These are phyloP conservation scores for Ptychadena robeensis DNA, from an alignment of 2,797 vertebrate species.

Conservation along the genomic window DNA sequence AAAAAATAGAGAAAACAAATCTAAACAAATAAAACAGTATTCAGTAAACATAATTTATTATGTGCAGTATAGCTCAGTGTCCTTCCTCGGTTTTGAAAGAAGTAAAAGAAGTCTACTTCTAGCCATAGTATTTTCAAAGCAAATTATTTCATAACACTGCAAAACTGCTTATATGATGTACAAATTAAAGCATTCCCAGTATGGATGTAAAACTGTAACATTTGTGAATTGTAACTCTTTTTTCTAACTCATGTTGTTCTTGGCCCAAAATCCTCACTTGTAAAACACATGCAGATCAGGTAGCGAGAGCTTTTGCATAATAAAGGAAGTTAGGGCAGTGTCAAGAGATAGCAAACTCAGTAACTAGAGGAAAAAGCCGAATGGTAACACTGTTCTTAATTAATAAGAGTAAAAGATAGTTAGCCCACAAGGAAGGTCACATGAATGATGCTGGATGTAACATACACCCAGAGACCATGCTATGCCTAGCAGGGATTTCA, in stretches of 20 bases:
- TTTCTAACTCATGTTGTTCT: not conserved
- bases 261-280: not conserved
- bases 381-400: conserved; percentile 12
- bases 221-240: not conserved
- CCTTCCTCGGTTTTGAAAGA: no score
- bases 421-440: conserved; percentile 13
- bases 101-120: no score
- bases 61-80: no score
- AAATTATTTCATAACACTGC: no score
- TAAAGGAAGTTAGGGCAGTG: conserved; percentile 1
- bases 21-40: no score
- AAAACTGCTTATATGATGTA: no score
- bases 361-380: conserved; percentile 16
- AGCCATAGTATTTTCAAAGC: no score
- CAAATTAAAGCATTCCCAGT: not conserved
- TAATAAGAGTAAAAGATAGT: conserved; percentile 12
- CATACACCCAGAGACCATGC: not conserved
- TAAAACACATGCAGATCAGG: not conserved
- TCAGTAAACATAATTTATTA: no score
- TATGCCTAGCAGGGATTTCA: not conserved
- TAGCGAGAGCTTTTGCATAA: not conserved
- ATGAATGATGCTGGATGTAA: not conserved
- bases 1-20: no score
- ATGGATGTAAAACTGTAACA: not conserved
- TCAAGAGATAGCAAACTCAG: conserved; percentile 1